These are phyloP conservation scores for Saxidomus purpurata DNA, from an alignment of 1,140 invertebrate genomes.

Conservation along the genomic window DNA sequence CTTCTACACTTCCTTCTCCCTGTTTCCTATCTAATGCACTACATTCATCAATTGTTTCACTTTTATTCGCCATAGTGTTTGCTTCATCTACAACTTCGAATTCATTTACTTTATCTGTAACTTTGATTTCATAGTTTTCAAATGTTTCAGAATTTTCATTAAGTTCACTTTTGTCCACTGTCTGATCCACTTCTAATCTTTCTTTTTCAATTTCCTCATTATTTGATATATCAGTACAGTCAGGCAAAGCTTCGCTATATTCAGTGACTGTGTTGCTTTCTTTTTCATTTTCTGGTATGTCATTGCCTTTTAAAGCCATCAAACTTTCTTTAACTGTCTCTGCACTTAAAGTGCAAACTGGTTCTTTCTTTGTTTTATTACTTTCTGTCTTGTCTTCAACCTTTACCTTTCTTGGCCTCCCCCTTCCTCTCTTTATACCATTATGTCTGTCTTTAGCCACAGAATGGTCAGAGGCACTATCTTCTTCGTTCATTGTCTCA, in stretches of 20 bases:
- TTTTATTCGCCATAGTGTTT: not conserved
- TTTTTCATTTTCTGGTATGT: constrained; percentile 22
- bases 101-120: constrained; percentile 18
- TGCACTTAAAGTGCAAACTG: not conserved
- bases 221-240: not conserved
- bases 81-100: constrained; percentile 31
- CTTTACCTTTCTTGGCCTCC: constrained; percentile 36
- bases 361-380: constrained; percentile 22
- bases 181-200: not conserved
- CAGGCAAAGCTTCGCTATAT: not conserved
- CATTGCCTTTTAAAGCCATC: constrained; percentile 64
- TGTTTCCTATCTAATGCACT: not conserved
- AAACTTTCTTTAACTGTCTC: constrained; percentile 23
- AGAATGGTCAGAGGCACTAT: not conserved
- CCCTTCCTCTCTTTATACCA: not conserved
- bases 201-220: not conserved
- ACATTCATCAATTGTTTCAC: not conserved
- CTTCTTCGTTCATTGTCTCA: not conserved
- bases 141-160: not conserved
- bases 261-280: not conserved
- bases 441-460: not conserved
- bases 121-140: constrained; percentile 54
- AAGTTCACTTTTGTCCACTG: not conserved
- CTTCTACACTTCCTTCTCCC: not conserved
- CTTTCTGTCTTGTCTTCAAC: constrained; percentile 7